Evolutionary conservation across 2,797 vertebrate species (phyloP).

Genomic region (Ibycter americanus): DNA sequence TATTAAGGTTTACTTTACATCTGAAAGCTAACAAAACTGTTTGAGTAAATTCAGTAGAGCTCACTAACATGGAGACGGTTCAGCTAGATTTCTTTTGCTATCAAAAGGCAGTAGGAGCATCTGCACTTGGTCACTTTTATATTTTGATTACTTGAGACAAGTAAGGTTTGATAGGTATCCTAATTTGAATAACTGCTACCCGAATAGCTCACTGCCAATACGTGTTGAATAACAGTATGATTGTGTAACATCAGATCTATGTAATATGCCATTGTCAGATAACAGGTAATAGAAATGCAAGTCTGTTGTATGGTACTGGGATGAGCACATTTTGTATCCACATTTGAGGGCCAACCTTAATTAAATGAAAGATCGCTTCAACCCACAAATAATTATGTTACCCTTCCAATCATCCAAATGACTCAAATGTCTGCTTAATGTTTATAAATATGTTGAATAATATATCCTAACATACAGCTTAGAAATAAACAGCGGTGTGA

Average conservation of each 20-base stretch:
- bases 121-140: neutral
- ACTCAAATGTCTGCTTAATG: neutral
- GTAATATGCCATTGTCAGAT: neutral
- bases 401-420: neutral
- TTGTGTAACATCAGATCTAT: conserved; percentile 27
- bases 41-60: neutral
- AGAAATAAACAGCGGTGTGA: neutral
- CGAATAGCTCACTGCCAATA: neutral
- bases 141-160: conserved; percentile 1
- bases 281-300: neutral
- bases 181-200: neutral
- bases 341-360: neutral
- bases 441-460: neutral
- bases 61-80: neutral
- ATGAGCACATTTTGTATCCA: neutral
- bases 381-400: neutral
- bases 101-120: neutral
- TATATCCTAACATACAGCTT: neutral
- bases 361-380: neutral
- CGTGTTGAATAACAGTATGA: neutral
- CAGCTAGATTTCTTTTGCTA: neutral
- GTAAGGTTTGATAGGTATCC: neutral
- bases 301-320: neutral
- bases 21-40: conserved; percentile 22
- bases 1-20: conserved; percentile 40